Evolutionary conservation across 2,797 vertebrate genomes (phyloP).

Genomic region (Paedocypris micromegethes): DNA sequence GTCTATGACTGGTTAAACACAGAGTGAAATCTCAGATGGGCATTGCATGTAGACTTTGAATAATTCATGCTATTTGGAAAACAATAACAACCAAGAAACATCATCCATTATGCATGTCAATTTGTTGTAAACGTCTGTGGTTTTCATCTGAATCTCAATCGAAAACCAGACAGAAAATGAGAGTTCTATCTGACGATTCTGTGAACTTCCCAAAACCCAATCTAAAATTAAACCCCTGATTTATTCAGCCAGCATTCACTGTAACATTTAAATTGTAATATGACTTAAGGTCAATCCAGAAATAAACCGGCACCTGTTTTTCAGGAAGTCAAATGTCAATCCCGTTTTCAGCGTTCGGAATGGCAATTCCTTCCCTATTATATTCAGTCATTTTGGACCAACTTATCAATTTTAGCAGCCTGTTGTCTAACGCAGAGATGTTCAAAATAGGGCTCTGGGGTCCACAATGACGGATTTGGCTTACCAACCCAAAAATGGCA

Average conservation of each 20-base stretch:
- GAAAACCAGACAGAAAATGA: conserved; percentile 38
- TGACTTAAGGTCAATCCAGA: conserved; percentile 22
- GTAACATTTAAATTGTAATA: conserved; percentile 30
- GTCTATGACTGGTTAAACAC: conserved; percentile 55
- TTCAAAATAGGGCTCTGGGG: too few relatives aligned
- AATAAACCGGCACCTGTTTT: conserved; percentile 41
- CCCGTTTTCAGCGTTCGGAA: conserved; percentile 30
- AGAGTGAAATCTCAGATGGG: conserved; percentile 57
- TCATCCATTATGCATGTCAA: conserved; percentile 61
- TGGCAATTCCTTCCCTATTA: not conserved
- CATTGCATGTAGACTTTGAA: conserved; percentile 60
- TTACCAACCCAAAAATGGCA: too few relatives aligned
- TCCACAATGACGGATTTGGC: too few relatives aligned
- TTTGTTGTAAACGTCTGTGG: conserved; percentile 52
- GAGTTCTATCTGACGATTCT: conserved; percentile 23
- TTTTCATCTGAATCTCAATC: conserved; percentile 47
- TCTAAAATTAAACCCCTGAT: conserved; percentile 38
- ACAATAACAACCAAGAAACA: conserved; percentile 63
- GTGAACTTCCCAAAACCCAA: conserved; percentile 36
- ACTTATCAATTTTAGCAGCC: not conserved
- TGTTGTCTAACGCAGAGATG: too few relatives aligned
- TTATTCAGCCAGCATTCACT: conserved; percentile 37
- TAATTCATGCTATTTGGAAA: conserved; percentile 67
- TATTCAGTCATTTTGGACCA: not conserved
- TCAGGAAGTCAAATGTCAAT: conserved; percentile 33